phyloP scores from a whole-genome alignment of 1,140 invertebrate genomes.

The Coptotermes formosanus region DNA sequence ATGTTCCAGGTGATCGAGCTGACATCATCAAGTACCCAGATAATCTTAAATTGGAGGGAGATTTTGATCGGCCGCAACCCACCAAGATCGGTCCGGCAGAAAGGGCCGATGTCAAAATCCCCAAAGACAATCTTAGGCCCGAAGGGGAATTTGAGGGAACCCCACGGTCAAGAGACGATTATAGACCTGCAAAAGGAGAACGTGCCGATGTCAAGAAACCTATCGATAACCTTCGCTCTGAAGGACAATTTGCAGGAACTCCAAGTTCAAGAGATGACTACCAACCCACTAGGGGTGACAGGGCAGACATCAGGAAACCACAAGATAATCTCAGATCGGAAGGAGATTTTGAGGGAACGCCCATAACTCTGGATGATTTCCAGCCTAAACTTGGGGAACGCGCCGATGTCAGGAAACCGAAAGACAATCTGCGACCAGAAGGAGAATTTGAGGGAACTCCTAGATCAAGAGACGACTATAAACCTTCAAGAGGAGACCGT shows the following conservation, averaged over 20 bases:
- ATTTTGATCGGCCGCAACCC: constrained; percentile 42
- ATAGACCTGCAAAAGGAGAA: constrained; percentile 39
- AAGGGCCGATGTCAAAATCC: constrained; percentile 43
- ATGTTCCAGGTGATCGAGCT: constrained; percentile 45
- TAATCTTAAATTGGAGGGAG: constrained; percentile 55
- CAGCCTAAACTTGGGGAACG: constrained; percentile 50
- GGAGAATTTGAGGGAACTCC: constrained; percentile 56
- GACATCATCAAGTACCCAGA: constrained; percentile 51
- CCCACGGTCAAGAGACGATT: constrained; percentile 42
- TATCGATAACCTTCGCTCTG: constrained; percentile 50
- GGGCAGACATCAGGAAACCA: constrained; percentile 39
- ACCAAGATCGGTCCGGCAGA: constrained; percentile 40
- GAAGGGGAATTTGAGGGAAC: constrained; percentile 48
- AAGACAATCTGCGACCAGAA: constrained; percentile 64
- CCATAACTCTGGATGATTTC: constrained; percentile 46
- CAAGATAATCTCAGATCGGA: constrained; percentile 56
- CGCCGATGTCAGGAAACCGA: constrained; percentile 56
- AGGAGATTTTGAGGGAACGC: constrained; percentile 55
- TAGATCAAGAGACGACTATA: constrained; percentile 51
- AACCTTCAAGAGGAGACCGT: constrained; percentile 43
- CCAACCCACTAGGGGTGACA: constrained; percentile 37
- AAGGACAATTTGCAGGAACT: constrained; percentile 57
- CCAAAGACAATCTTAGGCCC: constrained; percentile 49
- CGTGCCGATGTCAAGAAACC: constrained; percentile 44
- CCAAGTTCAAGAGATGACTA: constrained; percentile 39